Base-by-base conservation (phyloP, 2,797 vertebrate species). In the Sebastes oblongus region DNA sequence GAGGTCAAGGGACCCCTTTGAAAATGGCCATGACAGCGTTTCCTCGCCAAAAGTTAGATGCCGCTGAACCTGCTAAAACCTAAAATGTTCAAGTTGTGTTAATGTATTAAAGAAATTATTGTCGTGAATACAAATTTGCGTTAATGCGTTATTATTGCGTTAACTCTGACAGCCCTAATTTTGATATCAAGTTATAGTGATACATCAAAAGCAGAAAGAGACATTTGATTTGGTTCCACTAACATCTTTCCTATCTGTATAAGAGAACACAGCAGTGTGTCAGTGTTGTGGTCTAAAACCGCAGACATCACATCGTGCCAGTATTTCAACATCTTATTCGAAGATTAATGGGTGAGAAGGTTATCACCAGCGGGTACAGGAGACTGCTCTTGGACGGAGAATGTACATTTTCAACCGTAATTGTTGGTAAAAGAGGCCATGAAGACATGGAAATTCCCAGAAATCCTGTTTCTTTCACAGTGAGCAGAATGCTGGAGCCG, bases 401-500 rank as follows among this genome's bases (percentile, higher is more conserved):
- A 66, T 46, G 69, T 66, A 67, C 58, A 65, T 77, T 88, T 83
- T 91, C 27, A 65, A 60, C 16, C 1, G 27, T 86, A 88, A 88
- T 84, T 88, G 62, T 83, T 88, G 67, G 66, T 84, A 72, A 86
- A 85, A 76, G 79, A 85, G 46, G 30, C 60, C 50, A 56, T 72
- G 58, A 79, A 71, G 79, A 87, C 70, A 65, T 77, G 87, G 75
- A 84, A 82, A 36, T 93, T 93, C 91, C 89, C 89, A 87, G 89
- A 92, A 93, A 91, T 86, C 50, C 39, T 71, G 36, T 62, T 84
- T 29, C 32, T 67, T 55, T 91, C 90, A 94, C 90, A 83, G 71
- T 87, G 75, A 91, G 76, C 90, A 93, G 89, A 91, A 83, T 76
- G 72, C 82, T 92, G 90, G 87, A 87, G 36, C 79, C 69, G 60